These are phyloP conservation scores for Mionectes olivaceus DNA, from an alignment of 2,797 vertebrate genomes.

Conservation along the genomic window DNA sequence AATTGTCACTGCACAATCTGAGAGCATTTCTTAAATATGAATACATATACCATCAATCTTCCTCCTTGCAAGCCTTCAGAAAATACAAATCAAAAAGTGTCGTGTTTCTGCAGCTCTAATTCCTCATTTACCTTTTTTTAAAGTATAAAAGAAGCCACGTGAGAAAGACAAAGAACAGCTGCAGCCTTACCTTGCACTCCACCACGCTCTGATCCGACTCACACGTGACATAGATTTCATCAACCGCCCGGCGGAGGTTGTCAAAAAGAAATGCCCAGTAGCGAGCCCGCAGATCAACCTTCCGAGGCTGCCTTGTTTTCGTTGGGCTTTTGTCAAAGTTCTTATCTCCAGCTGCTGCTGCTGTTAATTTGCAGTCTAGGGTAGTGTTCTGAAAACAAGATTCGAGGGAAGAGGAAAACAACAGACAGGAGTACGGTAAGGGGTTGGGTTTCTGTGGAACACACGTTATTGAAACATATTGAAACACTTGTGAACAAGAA, in stretches of 20 bases:
- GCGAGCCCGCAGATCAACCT: conserved; percentile 93
- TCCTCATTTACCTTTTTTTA: not conserved
- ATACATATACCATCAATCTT: not conserved
- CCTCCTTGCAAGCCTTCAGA: not conserved
- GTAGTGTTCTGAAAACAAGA: conserved; percentile 79
- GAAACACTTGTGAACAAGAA: not conserved
- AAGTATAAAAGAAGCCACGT: not conserved
- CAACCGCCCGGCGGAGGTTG: conserved; percentile 94
- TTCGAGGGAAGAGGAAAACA: not conserved
- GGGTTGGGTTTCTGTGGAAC: not conserved
- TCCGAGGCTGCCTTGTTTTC: conserved; percentile 91
- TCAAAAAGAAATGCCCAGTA: conserved; percentile 99
- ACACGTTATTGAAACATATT: not conserved
- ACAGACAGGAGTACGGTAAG: not conserved
- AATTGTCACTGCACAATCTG: not conserved
- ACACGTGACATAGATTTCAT: conserved; percentile 97
- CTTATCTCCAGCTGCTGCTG: conserved; percentile 85
- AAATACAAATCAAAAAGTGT: not conserved
- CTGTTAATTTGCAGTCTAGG: conserved; percentile 85
- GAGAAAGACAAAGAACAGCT: not conserved
- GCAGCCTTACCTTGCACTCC: conserved; percentile 91
- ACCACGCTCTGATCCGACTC: conserved; percentile 99
- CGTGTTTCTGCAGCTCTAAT: not conserved
- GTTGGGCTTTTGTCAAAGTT: conserved; percentile 94
- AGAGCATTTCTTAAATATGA: not conserved